These are phyloP conservation scores for Pantelozetes paolii DNA, from an alignment of 2,888 invertebrate genomes.

Conservation along the genomic window DNA sequence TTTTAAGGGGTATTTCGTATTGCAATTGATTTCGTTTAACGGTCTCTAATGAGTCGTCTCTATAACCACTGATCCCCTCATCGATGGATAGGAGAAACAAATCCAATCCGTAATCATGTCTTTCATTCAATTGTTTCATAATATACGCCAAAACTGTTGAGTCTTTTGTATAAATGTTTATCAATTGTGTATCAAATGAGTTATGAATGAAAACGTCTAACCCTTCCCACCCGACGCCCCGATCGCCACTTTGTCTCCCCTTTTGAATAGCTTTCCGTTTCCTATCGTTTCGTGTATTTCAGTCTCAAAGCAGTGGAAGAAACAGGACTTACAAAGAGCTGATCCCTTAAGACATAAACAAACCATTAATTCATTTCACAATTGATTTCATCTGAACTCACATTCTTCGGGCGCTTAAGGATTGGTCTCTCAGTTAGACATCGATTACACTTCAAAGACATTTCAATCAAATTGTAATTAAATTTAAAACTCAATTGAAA, in stretches of 20 bases:
- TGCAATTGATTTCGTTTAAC: slow-evolving; percentile 91
- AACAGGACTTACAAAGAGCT: slow-evolving; percentile 88
- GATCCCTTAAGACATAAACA: slow-evolving; percentile 59
- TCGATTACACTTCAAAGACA: slow-evolving; percentile 42
- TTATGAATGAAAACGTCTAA: slow-evolving; percentile 43
- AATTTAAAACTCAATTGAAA: not conserved
- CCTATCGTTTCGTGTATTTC: slow-evolving; percentile 89
- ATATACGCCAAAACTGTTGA: slow-evolving; percentile 95
- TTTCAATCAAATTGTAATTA: not conserved
- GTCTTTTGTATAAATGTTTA: slow-evolving; percentile 60
- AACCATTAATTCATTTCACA: not conserved
- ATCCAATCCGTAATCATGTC: slow-evolving; percentile 82
- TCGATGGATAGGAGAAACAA: slow-evolving; percentile 90
- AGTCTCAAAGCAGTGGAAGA: slow-evolving; percentile 85
- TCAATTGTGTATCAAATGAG: not conserved
- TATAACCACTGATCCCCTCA: slow-evolving; percentile 86
- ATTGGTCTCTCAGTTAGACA: slow-evolving; percentile 49
- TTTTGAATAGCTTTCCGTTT: slow-evolving; percentile 72
- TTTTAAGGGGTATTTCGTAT: slow-evolving; percentile 86
- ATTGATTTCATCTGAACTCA: slow-evolving; percentile 45
- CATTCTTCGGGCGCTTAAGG: slow-evolving; percentile 54
- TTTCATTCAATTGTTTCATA: slow-evolving; percentile 81
- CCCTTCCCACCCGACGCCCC: slow-evolving; percentile 66
- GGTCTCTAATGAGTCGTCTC: slow-evolving; percentile 63
- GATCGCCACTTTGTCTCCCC: slow-evolving; percentile 80